Base-by-base conservation (phyloP, 37 sponge, comb jelly and placozoan genomes). In the Trichoplax adhaerens region DNA sequence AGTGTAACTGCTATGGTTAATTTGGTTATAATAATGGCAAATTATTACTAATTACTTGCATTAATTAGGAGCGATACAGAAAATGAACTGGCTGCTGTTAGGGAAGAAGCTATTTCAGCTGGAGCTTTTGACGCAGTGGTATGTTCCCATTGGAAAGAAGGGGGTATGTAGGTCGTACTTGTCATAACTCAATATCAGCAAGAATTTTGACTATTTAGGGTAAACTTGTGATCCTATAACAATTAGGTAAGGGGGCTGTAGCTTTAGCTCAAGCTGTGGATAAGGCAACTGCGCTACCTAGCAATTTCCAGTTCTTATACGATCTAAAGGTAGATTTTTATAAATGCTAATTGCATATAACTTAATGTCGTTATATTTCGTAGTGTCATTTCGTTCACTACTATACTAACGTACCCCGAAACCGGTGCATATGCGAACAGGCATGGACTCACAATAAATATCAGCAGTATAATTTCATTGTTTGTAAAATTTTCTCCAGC, bases 111-210 rank as follows among this genome's bases (percentile, higher is more conserved):
- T 2, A 62, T 60, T 59, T 76, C 73, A 4, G 85, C 78, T 48
- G 99, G 99, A 0, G 94, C 94, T 1, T 76, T 78, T 53, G 91
- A 88, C 71, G 94, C 99, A 50, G 77, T 89, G 3, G 77, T 93
- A 64, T 84, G 83, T 68, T 76, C 76, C 54, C 90, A 98, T 83
- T 98, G 99, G 99, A 83, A 81, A 8, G 71, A 79, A 56, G 99
- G 99, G 77, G 93, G 98, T 79, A 29, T 29, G 29, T 29, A 29
- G 48, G 65, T 59, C 51, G 8, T 55, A 66, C 53, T 65, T 47
- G 5, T 7, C 68, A 69, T 76, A 51, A 68, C 50, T 76, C 3
- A 52, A 10, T 54, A 54, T 54, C 49, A 52, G 5, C 29, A 74
- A 12, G 49, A 29, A 29, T 29, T 29, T 29, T 29, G 29, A 29